Percentiles rank a stretch among this genome's conserved stretches.
phyloP scores from a whole-genome alignment of 2,113 vertebrate species.

The Pampusana beccarii region DNA sequence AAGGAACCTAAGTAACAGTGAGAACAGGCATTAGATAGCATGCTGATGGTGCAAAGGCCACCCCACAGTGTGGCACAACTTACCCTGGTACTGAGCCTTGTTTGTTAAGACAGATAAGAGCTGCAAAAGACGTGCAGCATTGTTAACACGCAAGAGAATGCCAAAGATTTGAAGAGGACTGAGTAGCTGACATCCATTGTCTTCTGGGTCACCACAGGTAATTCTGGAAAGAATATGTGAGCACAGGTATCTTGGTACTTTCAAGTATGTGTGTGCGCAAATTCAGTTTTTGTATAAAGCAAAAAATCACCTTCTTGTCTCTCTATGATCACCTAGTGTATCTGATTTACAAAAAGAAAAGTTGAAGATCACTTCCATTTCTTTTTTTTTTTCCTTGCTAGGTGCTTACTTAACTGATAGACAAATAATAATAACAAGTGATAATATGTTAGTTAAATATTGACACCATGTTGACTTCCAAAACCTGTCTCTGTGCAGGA shows the following conservation, averaged over 20 bases:
- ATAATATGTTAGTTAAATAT: constrained; percentile 40
- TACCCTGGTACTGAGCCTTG: neutral
- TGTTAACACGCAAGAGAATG: neutral
- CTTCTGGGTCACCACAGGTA: neutral
- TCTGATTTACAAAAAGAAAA: neutral
- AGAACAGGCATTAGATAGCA: neutral
- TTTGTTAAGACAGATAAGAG: neutral
- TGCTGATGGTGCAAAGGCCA: neutral
- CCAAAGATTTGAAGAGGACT: neutral
- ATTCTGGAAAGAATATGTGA: neutral
- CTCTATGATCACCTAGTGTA: neutral
- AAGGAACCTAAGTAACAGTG: neutral
- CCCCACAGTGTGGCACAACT: neutral
- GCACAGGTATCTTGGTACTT: neutral
- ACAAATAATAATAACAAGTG: constrained; percentile 16
- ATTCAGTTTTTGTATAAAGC: neutral
- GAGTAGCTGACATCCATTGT: neutral
- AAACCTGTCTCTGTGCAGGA: neutral
- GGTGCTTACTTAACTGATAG: neutral
- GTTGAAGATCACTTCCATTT: neutral
- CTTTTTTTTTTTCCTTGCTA: neutral
- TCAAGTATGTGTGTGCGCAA: neutral
- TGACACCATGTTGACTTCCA: constrained; percentile 10
- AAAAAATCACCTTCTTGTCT: neutral
- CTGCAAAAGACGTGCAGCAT: neutral